These are phyloP conservation scores for Mactromeris polynyma DNA, from an alignment of 2,888 invertebrate genomes.

Conservation along the genomic window DNA sequence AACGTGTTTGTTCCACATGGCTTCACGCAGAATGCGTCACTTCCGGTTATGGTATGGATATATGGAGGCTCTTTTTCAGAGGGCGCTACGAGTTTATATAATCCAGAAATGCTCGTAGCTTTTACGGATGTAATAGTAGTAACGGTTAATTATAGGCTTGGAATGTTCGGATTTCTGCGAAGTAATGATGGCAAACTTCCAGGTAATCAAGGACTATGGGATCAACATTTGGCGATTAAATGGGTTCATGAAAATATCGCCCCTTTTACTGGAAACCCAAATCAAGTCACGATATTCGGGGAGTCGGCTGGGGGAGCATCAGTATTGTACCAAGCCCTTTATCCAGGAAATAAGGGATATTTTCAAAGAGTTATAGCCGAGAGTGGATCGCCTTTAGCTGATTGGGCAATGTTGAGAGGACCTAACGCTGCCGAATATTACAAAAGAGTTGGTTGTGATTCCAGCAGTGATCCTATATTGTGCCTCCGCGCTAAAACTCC, in stretches of 20 bases:
- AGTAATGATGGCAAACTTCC: slow-evolving; percentile 33
- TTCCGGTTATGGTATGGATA: slow-evolving; percentile 65
- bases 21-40: slow-evolving; percentile 11
- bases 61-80: slow-evolving; percentile 56
- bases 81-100: slow-evolving; percentile 13
- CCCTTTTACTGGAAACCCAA: slow-evolving; percentile 52
- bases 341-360: slow-evolving; percentile 60
- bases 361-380: slow-evolving; percentile 58
- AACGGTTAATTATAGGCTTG: slow-evolving; percentile 44
- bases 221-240: slow-evolving; percentile 62
- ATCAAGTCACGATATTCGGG: slow-evolving; percentile 62
- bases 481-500: slow-evolving; percentile 37
- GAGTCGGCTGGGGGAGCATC: slow-evolving; percentile 59
- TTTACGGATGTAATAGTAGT: background rate
- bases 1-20: slow-evolving; percentile 58
- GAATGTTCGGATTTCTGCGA: slow-evolving; percentile 58
- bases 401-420: slow-evolving; percentile 29
- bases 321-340: slow-evolving; percentile 58
- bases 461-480: slow-evolving; percentile 1
- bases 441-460: slow-evolving; percentile 20
- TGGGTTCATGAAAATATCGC: slow-evolving; percentile 65
- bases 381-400: slow-evolving; percentile 48
- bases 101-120: background rate
- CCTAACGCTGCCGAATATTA: slow-evolving; percentile 31
- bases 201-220: slow-evolving; percentile 68